Conservation (phyloP, 2,113 vertebrate species). For the Hyperopisus bebe region DNA sequence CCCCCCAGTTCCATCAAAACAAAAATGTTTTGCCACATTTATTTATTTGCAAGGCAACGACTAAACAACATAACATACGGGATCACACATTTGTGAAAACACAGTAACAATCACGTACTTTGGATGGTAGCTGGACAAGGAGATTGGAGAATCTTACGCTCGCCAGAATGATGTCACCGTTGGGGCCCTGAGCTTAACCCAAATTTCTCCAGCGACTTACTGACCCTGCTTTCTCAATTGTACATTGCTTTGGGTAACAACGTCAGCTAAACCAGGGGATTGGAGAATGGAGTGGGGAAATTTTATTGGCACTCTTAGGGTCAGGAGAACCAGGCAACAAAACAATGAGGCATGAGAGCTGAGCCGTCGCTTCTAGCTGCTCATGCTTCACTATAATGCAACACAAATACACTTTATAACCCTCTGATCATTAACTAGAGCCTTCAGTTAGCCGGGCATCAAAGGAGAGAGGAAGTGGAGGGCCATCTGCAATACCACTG, state of each 20-base stretch:
- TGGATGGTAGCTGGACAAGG: not conserved
- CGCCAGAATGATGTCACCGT: not conserved
- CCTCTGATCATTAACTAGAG: not conserved
- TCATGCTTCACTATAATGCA: not conserved
- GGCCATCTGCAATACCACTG: not conserved
- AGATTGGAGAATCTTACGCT: not conserved
- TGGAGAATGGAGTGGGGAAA: not conserved
- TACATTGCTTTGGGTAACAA: not conserved
- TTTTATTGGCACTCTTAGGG: not conserved
- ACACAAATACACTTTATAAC: not conserved
- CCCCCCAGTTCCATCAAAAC: not conserved
- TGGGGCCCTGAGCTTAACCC: not conserved
- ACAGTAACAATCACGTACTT: not conserved
- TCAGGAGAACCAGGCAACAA: not conserved
- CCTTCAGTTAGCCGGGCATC: not conserved
- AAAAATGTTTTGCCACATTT: not conserved
- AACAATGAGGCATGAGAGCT: not conserved
- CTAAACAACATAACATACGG: not conserved
- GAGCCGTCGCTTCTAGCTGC: not conserved
- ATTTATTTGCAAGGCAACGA: not conserved
- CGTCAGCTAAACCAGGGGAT: not conserved
- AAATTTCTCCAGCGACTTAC: not conserved
- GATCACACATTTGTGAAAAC: not conserved
- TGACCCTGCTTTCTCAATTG: not conserved
- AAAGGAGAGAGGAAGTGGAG: not conserved